Percentiles rank a stretch among this genome's conserved stretches.
phyloP scores from a whole-genome alignment of 1,140 invertebrate species.

The Tetragonula clypearis region DNA sequence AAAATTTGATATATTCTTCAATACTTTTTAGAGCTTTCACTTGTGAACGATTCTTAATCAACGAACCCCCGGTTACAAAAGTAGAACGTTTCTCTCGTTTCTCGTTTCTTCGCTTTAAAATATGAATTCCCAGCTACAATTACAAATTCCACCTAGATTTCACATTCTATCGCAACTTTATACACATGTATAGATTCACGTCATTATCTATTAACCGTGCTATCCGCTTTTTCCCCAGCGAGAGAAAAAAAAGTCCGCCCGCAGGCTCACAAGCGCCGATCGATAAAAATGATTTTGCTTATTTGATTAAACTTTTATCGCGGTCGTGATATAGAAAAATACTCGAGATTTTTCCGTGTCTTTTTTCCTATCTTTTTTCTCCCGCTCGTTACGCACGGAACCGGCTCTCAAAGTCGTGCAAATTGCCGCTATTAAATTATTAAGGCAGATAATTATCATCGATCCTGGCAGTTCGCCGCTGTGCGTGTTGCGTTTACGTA shows the following conservation, averaged over 20 bases:
- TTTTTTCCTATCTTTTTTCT: no score
- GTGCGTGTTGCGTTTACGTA: slow-evolving; percentile 24
- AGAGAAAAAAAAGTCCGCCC: no score
- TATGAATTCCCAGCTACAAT: no score
- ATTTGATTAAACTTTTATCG: slow-evolving; percentile 24
- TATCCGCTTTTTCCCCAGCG: no score
- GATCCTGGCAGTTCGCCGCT: neutral
- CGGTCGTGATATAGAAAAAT: neutral
- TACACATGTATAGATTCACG: neutral
- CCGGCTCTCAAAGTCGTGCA: slow-evolving; percentile 13
- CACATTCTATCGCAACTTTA: neutral
- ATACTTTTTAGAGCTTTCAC: no score
- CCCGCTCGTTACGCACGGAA: neutral
- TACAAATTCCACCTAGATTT: no score
- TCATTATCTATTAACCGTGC: neutral
- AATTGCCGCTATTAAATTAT: slow-evolving; percentile 34
- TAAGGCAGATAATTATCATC: slow-evolving; percentile 41
- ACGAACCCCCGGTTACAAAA: no score
- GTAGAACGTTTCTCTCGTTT: no score
- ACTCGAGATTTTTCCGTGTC: neutral
- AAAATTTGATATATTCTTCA: no score
- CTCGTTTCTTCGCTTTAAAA: neutral
- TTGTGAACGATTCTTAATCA: no score
- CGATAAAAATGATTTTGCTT: slow-evolving; percentile 2
- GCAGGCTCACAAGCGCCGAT: neutral